Evolutionary conservation across 2,888 invertebrate species (phyloP), one percentile per base, ranked within the genome.

Genomic region (Oscheius sp.): DNA sequence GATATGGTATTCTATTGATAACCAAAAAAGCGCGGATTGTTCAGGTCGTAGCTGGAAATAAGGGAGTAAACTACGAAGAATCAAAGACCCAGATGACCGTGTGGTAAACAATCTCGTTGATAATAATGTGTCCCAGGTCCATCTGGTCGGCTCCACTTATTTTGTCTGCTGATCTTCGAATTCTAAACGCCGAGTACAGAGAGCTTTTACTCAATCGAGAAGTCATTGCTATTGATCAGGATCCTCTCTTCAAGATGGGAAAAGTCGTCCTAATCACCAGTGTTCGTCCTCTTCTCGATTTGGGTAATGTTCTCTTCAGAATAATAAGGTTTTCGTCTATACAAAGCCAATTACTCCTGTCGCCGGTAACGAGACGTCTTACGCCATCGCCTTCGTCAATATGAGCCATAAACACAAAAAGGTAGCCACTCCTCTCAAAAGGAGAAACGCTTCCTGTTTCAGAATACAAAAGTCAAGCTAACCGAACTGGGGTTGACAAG

Each of bases 1-100:
- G 90, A 90, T 79, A 90, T 90, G 90, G 89, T 66, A 64, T 7
- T 1, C 13, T 16, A 7, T 56, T 5, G 25, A 45, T 1, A 43
- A 27, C 45, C 25, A 27, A 7, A 41, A 41, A 41, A 9, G n/a
- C n/a, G n/a, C n/a, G n/a, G n/a, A 18, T 2, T 46, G 6, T 55
- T 81, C 69, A 66, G 66, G 49, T 85, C 23, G 80, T 85, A 9
- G 80, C 78, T 45, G 85, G 85, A 12, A 85, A 85, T 59, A 69
- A 79, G 3, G 80, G 76, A 21, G 70, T 85, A 53, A 78, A 76
- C 1, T 45, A 66, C 18, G 76, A 78, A 49, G 74, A 72, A 69
- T 56, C 83, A 1, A 72, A 75, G 16, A 77, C 76, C 12, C 85
- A 85, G 55, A 81, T 85, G 80, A 73, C 82, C 12, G 75, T 84